Base-by-base conservation (phyloP, 2,113 vertebrate species). In the Paramormyrops kingsleyae region DNA sequence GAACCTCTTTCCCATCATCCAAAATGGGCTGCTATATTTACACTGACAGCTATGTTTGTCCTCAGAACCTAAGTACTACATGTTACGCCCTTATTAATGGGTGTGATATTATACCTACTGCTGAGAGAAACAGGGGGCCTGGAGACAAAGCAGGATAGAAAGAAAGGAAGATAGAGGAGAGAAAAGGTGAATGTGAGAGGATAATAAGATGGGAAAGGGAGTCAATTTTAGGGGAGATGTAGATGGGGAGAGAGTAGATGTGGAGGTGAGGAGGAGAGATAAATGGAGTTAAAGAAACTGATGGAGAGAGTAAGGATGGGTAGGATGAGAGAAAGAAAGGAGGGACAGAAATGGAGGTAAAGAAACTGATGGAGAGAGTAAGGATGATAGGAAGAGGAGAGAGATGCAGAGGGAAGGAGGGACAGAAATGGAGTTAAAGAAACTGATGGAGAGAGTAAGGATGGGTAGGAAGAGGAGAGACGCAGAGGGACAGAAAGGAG, bases 11-110 rank as follows among this genome's bases (percentile, higher is more conserved):
- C 47, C 47, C 46, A 49, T 86, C 21, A 49, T 86, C 83, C 24
- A 24, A n/a, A 86, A 47, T 86, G 83, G 8, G 47, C 21, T 49
- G 47, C 44, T 49, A 47, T 96, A 96, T 96, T 96, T 96, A 96
- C 94, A 96, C 95, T 95, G 94, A 50, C 93, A 94, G 95, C 94
- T 89, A 94, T 27, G 83, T 92, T 94, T 94, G 92, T 92, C 94
- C 92, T 59, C 93, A 93, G 93, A 92, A 91, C 15, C 91, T 42
- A 93, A 91, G 90, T 93, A 91, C 92, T 92, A 94, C 93, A 90
- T 95, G 94, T 94, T 94, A 93, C 93, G 94, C 92, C 93, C 93
- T 92, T 92, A 88, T 86, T 47, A 86, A 47, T 49, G 44, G 46
- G 9, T 31, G 44, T 86, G 44, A 86, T 50, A 50, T 15, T 47